phyloP scores from a whole-genome alignment of 1,140 invertebrate species.

The Reticulitermes speratus region DNA sequence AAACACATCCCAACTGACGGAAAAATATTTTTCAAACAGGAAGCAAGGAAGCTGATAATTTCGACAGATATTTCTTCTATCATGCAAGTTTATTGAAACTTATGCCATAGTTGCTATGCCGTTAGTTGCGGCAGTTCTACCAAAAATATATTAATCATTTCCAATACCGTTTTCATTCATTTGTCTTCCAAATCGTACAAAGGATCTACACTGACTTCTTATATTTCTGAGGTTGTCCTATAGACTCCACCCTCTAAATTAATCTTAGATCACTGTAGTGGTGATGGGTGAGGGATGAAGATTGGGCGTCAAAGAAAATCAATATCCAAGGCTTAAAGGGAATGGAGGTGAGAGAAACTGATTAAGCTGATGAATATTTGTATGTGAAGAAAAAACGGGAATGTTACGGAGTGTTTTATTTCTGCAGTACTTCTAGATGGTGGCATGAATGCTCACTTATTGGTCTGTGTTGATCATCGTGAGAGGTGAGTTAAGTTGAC shows the following conservation, averaged over 20 bases:
- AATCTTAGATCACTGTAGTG: background rate
- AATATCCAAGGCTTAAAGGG: background rate
- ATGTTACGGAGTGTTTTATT: background rate
- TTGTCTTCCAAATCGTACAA: background rate
- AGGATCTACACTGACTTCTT: background rate
- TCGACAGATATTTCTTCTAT: background rate
- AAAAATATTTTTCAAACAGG: too few species aligned
- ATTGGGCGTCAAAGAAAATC: background rate
- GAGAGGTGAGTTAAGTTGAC: background rate
- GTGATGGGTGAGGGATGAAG: background rate
- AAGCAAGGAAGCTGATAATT: too few species aligned
- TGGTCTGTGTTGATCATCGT: background rate
- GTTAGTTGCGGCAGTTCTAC: background rate
- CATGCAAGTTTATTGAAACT: background rate
- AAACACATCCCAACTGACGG: too few species aligned
- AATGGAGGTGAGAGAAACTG: background rate
- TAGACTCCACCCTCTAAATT: background rate
- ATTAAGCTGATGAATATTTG: constrained; percentile 5
- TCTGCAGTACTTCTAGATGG: background rate
- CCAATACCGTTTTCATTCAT: background rate
- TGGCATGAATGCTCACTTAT: background rate
- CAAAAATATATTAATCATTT: background rate
- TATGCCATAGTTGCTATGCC: background rate
- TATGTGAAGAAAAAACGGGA: background rate
- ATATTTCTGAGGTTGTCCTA: background rate